These are phyloP conservation scores for Batillaria attramentaria DNA, from an alignment of 1,140 invertebrate genomes.

Conservation along the genomic window DNA sequence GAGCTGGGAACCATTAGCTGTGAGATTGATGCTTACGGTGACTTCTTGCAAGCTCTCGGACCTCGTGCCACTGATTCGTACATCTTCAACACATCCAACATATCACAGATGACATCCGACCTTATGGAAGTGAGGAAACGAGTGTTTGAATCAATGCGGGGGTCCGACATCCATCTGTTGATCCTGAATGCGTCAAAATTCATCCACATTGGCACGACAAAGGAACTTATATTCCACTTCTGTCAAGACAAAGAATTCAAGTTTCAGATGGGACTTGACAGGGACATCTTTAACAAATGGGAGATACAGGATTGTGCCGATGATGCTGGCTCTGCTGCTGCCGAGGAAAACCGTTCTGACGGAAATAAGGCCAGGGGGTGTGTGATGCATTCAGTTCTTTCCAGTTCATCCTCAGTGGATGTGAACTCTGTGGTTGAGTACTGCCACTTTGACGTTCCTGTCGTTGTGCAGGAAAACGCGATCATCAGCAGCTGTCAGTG, in stretches of 20 bases:
- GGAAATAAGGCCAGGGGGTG: conserved; percentile 53
- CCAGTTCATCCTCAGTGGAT: conserved; percentile 41
- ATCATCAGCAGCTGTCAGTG: conserved; percentile 71
- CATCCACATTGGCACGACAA: conserved; percentile 73
- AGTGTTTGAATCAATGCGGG: conserved; percentile 65
- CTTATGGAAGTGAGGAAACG: conserved; percentile 56
- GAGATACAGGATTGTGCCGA: conserved; percentile 35
- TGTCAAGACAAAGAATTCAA: conserved; percentile 61
- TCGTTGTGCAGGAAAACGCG: conserved; percentile 62
- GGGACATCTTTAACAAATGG: conserved; percentile 60
- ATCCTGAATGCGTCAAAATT: conserved; percentile 72
- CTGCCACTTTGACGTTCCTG: conserved; percentile 65
- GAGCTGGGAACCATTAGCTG: conserved; percentile 60
- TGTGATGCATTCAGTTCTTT: conserved; percentile 64
- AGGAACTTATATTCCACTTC: conserved; percentile 71
- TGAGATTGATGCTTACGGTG: conserved; percentile 75
- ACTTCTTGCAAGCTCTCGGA: conserved; percentile 73
- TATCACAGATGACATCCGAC: conserved; percentile 49
- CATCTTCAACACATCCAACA: conserved; percentile 61
- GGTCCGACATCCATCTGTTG: conserved; percentile 64
- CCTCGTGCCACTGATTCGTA: conserved; percentile 60
- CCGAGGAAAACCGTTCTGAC: not conserved
- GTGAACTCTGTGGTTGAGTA: conserved; percentile 68
- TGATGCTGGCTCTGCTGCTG: conserved; percentile 31
- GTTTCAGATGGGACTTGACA: conserved; percentile 57